Evolutionary conservation across 2,797 vertebrate genomes (phyloP).

Genomic region (Periparus ater): DNA sequence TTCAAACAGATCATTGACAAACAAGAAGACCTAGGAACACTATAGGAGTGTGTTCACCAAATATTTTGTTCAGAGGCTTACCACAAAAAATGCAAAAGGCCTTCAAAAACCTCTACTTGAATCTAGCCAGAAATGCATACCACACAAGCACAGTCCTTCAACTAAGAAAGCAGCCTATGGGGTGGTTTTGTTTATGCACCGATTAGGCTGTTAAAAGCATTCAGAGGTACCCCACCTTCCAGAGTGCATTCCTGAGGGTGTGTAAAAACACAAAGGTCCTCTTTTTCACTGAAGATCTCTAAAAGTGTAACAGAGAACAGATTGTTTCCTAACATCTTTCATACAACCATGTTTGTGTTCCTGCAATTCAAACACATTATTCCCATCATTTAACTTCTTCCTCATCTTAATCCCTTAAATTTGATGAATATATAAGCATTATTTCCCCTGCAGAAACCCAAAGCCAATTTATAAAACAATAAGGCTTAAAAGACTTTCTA

Average conservation of each 20-base stretch:
- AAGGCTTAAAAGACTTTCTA: not conserved
- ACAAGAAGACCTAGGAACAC: not conserved
- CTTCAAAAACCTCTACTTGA: not conserved
- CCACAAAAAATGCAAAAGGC: constrained; percentile 16
- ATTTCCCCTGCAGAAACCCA: not conserved
- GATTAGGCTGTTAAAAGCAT: not conserved
- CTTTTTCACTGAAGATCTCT: not conserved
- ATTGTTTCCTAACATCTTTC: constrained; percentile 14
- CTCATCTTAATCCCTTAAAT: not conserved
- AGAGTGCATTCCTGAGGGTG: not conserved
- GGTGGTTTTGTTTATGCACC: not conserved
- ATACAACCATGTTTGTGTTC: not conserved
- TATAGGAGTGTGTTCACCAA: not conserved
- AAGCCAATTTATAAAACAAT: not conserved
- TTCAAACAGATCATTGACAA: not conserved
- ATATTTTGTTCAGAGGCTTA: not conserved
- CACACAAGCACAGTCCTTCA: not conserved
- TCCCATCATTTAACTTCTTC: not conserved
- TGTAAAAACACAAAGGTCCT: not conserved
- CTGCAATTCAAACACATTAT: constrained; percentile 13
- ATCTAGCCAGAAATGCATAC: constrained; percentile 17
- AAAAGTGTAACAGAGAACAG: not conserved
- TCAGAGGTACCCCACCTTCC: constrained; percentile 43
- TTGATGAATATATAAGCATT: not conserved
- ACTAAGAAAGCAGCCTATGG: constrained; percentile 23